phyloP scores from a whole-genome alignment of 1,140 invertebrate genomes.

The Diachasma alloeum region DNA sequence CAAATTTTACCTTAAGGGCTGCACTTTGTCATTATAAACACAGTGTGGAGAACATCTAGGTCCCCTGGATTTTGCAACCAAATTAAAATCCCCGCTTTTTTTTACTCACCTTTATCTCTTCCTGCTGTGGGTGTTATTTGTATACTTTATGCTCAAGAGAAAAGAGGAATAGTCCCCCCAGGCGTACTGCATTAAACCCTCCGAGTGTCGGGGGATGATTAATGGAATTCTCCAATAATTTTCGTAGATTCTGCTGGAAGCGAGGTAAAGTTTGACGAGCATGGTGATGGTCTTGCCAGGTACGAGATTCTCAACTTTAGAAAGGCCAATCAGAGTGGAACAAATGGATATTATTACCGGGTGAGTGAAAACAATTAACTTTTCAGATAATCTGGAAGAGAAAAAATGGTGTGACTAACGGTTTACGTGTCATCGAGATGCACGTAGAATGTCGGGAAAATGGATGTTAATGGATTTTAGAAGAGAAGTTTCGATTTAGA shows the following conservation, averaged over 20 bases:
- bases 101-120: background rate
- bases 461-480: background rate
- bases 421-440: background rate
- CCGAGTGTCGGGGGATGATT: background rate
- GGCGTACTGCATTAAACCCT: background rate
- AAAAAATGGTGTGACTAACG: background rate
- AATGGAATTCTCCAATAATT: slow-evolving; percentile 15
- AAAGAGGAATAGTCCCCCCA: background rate
- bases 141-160: background rate
- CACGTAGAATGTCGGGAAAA: background rate
- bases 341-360: slow-evolving; percentile 70
- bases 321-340: slow-evolving; percentile 62
- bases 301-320: slow-evolving; percentile 73
- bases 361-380: slow-evolving; percentile 51
- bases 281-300: slow-evolving; percentile 74
- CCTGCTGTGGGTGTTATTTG: background rate
- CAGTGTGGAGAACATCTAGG: too few relatives aligned
- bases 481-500: too few relatives aligned
- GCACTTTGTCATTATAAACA: too few relatives aligned
- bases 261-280: slow-evolving; percentile 72
- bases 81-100: too few relatives aligned
- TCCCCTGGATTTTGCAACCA: too few relatives aligned
- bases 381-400: background rate
- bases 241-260: slow-evolving; percentile 71
- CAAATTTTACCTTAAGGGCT: too few relatives aligned